phyloP scores from a whole-genome alignment of 2,113 vertebrate genomes.

The Takifugu flavidus region DNA sequence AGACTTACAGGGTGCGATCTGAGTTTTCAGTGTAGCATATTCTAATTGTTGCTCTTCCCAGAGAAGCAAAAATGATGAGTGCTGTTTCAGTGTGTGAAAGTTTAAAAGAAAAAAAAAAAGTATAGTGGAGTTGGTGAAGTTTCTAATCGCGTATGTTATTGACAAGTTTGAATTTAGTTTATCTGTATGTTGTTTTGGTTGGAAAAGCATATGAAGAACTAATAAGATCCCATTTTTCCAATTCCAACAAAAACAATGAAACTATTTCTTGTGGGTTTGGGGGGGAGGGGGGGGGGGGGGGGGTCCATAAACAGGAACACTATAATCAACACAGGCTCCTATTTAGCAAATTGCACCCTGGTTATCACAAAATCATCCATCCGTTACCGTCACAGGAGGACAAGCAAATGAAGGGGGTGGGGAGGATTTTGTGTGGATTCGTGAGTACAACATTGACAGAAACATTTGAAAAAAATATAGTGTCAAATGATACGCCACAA shows the following conservation, averaged over 20 bases:
- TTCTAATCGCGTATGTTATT: no score
- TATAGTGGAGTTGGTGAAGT: no score
- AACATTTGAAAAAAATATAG: constrained; percentile 31
- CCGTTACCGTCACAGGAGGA: not conserved
- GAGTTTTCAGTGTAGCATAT: constrained; percentile 1
- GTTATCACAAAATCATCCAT: constrained; percentile 2
- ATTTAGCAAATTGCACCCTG: constrained; percentile 32
- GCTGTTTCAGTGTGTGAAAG: no score
- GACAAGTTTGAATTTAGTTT: no score
- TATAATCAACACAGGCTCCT: not conserved
- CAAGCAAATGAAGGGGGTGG: constrained; percentile 1
- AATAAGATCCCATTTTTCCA: no score
- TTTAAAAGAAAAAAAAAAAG: no score
- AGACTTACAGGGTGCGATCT: constrained; percentile 66
- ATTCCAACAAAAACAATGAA: no score
- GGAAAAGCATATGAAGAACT: no score
- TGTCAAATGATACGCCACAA: constrained; percentile 34
- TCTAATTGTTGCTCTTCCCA: not conserved
- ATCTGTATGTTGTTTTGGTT: no score
- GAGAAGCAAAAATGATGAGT: not conserved
- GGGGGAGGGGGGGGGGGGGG: not conserved
- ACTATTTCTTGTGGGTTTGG: no score
- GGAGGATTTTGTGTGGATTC: constrained; percentile 16
- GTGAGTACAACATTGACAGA: constrained; percentile 16
- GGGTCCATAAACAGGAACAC: constrained; percentile 1